A percentile compares a stretch with the other conserved stretches of the same genome.
Evolutionary conservation across 2,797 vertebrate species (phyloP).

Genomic region (Orestias chungarensis): DNA sequence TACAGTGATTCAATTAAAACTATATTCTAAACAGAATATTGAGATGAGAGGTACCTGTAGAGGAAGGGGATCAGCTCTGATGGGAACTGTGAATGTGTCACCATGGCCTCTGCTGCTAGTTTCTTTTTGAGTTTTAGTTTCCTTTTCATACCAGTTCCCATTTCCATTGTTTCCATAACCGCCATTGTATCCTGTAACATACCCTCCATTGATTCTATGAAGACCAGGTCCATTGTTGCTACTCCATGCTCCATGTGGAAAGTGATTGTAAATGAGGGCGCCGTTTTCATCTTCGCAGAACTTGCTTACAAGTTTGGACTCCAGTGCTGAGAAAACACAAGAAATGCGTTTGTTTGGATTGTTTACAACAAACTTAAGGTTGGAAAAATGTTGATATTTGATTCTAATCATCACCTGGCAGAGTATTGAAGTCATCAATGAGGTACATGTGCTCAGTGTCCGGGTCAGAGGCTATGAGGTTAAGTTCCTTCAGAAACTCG

Average conservation of each 20-base stretch:
- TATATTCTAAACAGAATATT: neutral
- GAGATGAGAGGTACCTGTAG: conserved; percentile 62
- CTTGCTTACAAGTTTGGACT: conserved; percentile 89
- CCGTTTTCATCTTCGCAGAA: conserved; percentile 95
- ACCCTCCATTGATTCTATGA: conserved; percentile 58
- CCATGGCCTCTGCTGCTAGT: conserved; percentile 61
- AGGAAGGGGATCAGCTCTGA: conserved; percentile 72
- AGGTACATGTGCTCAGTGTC: conserved; percentile 92
- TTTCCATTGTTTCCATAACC: conserved; percentile 41
- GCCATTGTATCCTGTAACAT: conserved; percentile 50
- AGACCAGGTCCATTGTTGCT: conserved; percentile 63
- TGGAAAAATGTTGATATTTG: neutral
- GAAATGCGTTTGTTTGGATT: conserved; percentile 4
- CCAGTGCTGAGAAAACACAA: conserved; percentile 78
- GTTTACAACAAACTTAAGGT: conserved; percentile 1
- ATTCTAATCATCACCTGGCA: conserved; percentile 81
- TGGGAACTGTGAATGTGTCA: conserved; percentile 71
- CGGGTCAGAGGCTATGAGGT: conserved; percentile 91
- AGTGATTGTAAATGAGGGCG: conserved; percentile 84
- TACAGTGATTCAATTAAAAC: neutral
- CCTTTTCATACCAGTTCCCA: conserved; percentile 49
- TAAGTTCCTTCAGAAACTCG: conserved; percentile 88
- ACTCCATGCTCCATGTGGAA: conserved; percentile 76
- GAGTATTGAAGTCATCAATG: conserved; percentile 91
- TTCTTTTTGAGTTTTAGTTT: conserved; percentile 51